These are phyloP conservation scores for Eremophila alpestris DNA, from an alignment of 2,797 vertebrate species.

Conservation along the genomic window DNA sequence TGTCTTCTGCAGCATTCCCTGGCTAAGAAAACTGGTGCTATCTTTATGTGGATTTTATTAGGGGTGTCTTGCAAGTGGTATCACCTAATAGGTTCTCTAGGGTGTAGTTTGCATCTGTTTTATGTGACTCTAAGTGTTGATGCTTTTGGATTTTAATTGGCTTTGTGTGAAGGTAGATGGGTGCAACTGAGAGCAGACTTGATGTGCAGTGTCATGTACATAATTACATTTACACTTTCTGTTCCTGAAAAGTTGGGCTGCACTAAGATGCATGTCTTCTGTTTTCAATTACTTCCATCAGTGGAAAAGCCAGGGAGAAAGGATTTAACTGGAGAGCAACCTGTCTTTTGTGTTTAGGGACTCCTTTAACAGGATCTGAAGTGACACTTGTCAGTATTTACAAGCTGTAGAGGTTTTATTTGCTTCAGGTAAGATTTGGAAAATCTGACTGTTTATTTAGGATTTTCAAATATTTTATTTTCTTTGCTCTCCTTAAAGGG, in stretches of 20 bases:
- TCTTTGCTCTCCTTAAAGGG: neutral
- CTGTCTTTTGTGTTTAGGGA: constrained; percentile 17
- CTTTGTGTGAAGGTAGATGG: neutral
- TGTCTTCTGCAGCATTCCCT: neutral
- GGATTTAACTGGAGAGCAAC: neutral
- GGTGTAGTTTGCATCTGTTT: neutral
- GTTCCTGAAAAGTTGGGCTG: neutral
- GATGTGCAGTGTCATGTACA: neutral
- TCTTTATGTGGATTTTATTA: neutral
- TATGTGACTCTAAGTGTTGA: neutral
- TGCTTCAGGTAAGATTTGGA: neutral
- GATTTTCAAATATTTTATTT: neutral
- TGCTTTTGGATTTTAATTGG: neutral
- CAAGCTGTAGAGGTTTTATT: constrained; percentile 33
- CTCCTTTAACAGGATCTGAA: constrained; percentile 26
- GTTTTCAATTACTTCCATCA: constrained; percentile 60
- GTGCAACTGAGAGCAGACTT: neutral
- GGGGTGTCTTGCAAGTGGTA: neutral
- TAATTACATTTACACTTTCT: neutral
- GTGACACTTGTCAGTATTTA: constrained; percentile 3
- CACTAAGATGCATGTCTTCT: neutral
- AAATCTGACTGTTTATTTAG: neutral
- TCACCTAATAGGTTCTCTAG: neutral
- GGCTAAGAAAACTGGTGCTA: neutral
- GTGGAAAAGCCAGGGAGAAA: constrained; percentile 18